Evolutionary conservation across 1,140 invertebrate species (phyloP).

Genomic region (Trichonephila inaurata): DNA sequence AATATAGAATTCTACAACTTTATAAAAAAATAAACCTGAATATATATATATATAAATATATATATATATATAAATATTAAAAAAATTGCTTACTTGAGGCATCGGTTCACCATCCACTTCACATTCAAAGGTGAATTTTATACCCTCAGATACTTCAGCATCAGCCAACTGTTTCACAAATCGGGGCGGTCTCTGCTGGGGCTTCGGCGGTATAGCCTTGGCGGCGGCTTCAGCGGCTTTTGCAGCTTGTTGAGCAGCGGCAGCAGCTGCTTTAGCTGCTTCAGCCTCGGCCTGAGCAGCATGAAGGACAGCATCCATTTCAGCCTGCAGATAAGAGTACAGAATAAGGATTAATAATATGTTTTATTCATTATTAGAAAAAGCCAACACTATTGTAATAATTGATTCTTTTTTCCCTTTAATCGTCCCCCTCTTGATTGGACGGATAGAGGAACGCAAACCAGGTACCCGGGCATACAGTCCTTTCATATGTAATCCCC

Average conservation of each 20-base stretch:
- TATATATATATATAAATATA: too few species aligned
- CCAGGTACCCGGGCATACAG: too few species aligned
- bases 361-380: too few species aligned
- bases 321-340: constrained; percentile 79
- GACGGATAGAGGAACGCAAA: too few species aligned
- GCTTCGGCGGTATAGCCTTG: constrained; percentile 73
- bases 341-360: not conserved
- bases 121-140: constrained; percentile 89
- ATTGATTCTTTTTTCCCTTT: too few species aligned
- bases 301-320: constrained; percentile 80
- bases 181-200: constrained; percentile 80
- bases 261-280: constrained; percentile 82
- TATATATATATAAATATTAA: too few species aligned
- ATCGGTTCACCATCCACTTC: constrained; percentile 93
- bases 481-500: too few species aligned
- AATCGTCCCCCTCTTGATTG: too few species aligned
- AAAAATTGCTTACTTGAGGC: constrained; percentile 82
- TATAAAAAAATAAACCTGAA: too few species aligned
- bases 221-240: constrained; percentile 79
- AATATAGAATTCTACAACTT: too few species aligned
- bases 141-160: constrained; percentile 88
- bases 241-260: constrained; percentile 82
- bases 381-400: too few species aligned
- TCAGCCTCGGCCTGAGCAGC: constrained; percentile 82
- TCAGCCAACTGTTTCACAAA: constrained; percentile 86